Evolutionary conservation across 2,888 invertebrate species (phyloP).

Genomic region (Hydrotaea cyrtoneurina): DNA sequence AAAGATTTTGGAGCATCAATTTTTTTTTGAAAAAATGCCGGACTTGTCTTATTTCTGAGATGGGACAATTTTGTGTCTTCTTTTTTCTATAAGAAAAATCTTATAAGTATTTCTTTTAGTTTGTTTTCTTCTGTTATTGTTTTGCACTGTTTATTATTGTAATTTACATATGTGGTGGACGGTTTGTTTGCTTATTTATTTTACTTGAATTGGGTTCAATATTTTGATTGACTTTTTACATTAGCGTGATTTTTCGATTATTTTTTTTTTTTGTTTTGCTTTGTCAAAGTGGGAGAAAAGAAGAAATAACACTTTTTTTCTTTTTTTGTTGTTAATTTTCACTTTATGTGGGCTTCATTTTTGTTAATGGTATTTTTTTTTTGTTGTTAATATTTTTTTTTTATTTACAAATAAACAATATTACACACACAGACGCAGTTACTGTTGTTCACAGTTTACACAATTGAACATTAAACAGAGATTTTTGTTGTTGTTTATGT

Average conservation of each 20-base stretch:
- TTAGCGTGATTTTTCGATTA: background rate
- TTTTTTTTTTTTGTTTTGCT: background rate
- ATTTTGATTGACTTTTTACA: background rate
- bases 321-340: background rate
- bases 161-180: background rate
- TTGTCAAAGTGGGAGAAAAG: background rate
- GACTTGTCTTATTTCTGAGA: no score
- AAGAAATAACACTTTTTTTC: no score
- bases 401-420: constrained; percentile 16
- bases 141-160: no score
- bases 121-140: no score
- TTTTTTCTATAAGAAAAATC: no score
- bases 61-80: no score
- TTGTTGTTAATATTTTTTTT: background rate
- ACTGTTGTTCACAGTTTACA: background rate
- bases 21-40: no score
- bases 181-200: background rate
- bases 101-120: no score
- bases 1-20: no score
- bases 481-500: no score
- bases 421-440: background rate
- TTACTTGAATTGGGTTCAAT: background rate
- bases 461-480: constrained; percentile 1
- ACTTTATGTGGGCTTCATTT: background rate
- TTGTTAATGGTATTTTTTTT: background rate